A percentile compares a stretch with the other conserved stretches of the same genome.
Conservation (phyloP, 1,140 invertebrate genomes). For the Monomorium pharaonis region DNA sequence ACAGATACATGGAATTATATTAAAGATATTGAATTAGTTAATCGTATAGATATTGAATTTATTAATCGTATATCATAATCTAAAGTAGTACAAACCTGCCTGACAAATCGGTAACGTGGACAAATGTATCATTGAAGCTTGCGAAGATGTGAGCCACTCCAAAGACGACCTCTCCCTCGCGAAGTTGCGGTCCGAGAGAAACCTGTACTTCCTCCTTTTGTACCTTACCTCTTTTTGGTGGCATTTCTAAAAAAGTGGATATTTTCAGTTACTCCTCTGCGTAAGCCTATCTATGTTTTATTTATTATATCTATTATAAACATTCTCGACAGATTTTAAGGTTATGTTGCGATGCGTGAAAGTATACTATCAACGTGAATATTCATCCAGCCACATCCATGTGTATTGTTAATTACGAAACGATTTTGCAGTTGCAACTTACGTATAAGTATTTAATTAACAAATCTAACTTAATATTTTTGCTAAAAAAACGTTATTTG, state of each 20-base stretch:
- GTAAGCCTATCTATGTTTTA: background rate
- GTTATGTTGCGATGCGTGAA: conserved; percentile 62
- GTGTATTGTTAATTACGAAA: background rate
- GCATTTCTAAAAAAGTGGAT: conserved; percentile 89
- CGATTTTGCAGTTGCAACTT: background rate
- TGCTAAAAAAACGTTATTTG: conserved; percentile 25
- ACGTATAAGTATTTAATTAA: background rate
- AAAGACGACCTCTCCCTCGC: conserved; percentile 99
- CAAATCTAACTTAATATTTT: conserved; percentile 61
- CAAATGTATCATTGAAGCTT: conserved; percentile 99
- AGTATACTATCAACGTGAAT: conserved; percentile 5
- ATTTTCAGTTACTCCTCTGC: background rate
- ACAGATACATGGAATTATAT: conserved; percentile 33
- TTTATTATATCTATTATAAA: conserved; percentile 24
- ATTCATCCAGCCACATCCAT: conserved; percentile 73
- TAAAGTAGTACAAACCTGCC: conserved; percentile 88
- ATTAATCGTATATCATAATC: background rate
- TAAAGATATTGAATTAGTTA: background rate
- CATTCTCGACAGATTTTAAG: conserved; percentile 46
- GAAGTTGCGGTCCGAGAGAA: conserved; percentile 97
- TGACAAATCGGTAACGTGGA: conserved; percentile 99
- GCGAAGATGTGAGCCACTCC: conserved; percentile 99
- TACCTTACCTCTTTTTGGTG: conserved; percentile 98
- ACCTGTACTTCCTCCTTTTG: conserved; percentile 99
- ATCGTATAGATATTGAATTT: no score